phyloP scores from a whole-genome alignment of 1,140 invertebrate species.

The Saccostrea glomerata region DNA sequence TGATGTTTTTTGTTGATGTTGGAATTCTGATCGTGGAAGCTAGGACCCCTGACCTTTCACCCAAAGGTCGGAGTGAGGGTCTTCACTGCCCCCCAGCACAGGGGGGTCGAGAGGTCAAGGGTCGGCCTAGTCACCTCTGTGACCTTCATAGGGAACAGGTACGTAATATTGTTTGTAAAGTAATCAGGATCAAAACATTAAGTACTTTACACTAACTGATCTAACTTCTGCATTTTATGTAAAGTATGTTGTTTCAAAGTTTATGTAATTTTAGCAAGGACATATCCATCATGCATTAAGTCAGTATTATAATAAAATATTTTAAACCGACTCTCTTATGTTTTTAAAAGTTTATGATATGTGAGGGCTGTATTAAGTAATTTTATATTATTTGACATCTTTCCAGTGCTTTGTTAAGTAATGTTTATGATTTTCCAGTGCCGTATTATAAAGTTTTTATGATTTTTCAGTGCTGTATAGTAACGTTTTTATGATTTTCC shows the following conservation, averaged over 20 bases:
- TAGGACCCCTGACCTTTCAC: constrained; percentile 82
- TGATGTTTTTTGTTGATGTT: constrained; percentile 82
- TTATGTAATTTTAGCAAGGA: too few species aligned
- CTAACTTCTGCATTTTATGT: background rate
- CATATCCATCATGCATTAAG: too few species aligned
- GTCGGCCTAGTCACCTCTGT: constrained; percentile 80
- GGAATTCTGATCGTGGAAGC: constrained; percentile 86
- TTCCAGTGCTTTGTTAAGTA: too few species aligned
- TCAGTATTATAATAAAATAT: too few species aligned
- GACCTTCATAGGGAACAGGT: constrained; percentile 78
- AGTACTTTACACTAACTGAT: background rate
- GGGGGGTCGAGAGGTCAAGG: background rate
- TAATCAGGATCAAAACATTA: background rate
- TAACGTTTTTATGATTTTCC: constrained; percentile 48
- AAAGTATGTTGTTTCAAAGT: too few species aligned
- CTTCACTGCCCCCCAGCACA: constrained; percentile 83
- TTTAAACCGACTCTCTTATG: too few species aligned
- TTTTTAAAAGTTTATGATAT: too few species aligned
- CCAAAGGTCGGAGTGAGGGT: constrained; percentile 86
- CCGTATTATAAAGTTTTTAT: too few species aligned
- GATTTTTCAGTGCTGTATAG: background rate
- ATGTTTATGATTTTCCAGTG: too few species aligned
- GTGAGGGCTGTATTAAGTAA: too few species aligned
- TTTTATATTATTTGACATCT: too few species aligned
- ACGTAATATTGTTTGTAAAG: constrained; percentile 56